Conservation (phyloP, 2,888 invertebrate genomes). For the Drosophila hamatofila region DNA sequence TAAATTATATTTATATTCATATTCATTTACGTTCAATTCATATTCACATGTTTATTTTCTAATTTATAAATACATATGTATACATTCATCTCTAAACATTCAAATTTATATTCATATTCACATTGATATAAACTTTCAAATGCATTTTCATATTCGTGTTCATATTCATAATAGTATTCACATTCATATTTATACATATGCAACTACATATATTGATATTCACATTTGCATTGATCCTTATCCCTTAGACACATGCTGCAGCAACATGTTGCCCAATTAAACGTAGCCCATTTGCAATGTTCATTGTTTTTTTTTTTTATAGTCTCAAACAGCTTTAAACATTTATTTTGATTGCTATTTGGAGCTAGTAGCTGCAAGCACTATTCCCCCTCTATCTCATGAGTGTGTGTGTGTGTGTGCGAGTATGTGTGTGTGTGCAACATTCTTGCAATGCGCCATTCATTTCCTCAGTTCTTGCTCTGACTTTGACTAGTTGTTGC, state of each 20-base stretch:
- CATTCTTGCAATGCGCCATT: conserved; percentile 69
- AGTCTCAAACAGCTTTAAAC: conserved; percentile 26
- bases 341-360: conserved; percentile 55
- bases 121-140: background rate
- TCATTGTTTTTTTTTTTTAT: conserved; percentile 10
- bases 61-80: too few species aligned
- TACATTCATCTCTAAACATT: too few species aligned
- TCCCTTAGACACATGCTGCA: background rate
- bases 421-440: conserved; percentile 38
- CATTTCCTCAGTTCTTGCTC: conserved; percentile 59
- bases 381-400: background rate
- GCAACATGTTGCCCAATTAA: conserved; percentile 31
- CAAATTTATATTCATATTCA: background rate
- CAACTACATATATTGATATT: background rate
- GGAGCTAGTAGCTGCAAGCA: conserved; percentile 15
- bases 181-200: too few species aligned
- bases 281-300: background rate
- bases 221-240: background rate
- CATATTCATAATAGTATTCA: background rate
- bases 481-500: conserved; percentile 13
- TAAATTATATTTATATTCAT: background rate
- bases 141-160: background rate
- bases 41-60: background rate
- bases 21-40: too few species aligned
- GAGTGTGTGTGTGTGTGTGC: background rate